Evolutionary conservation across 2,797 vertebrate species (phyloP), one percentile per base, ranked within the genome.

Genomic region (Phalloptychus januarius): DNA sequence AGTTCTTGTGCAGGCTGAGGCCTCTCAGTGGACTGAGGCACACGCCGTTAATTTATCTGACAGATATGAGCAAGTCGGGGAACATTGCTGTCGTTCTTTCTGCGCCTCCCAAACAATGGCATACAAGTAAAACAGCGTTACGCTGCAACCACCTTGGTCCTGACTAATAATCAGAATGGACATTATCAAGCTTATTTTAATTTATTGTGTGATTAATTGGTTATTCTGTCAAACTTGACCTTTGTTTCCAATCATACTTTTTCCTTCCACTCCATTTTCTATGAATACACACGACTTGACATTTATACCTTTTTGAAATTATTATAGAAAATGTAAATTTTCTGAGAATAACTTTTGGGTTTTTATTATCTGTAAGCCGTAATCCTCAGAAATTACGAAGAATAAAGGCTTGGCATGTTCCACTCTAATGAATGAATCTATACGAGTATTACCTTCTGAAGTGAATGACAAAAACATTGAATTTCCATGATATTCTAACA

Each of bases 21-120:
- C 74, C 28, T 84, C 85, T 83, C 86, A 50, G 79, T 75, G 86
- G 89, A 87, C 79, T 76, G 54, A 70, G 63, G 56, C 76, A 23
- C 11, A 70, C 80, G 85, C 90, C 86, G 93, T 87, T 89, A 87
- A 93, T 94, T 91, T 58, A 92, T 88, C 79, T 86, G 92, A 92
- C 89, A 91, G 86, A 87, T 82, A 90, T 71, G 76, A 86, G 79
- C 67, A 82, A 74, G 80, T 82, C 46, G 46, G 83, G 80, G 77
- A 75, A 40, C 80, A 79, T 72, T n/a, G 33, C 48, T 80, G 61
- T 76, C 10, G 23, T n/a, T 25, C 77, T 69, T 69, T 80, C 80
- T 44, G 56, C 77, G 75, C 70, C 76, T 82, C 76, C n/a, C 50
- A 75, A 82, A 81, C 76, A 78, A 73, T 79, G 71, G 85, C 76